A percentile compares a stretch with the other conserved stretches of the same genome.
phyloP scores from a whole-genome alignment of 2,113 vertebrate genomes.

The Tichodroma muraria region DNA sequence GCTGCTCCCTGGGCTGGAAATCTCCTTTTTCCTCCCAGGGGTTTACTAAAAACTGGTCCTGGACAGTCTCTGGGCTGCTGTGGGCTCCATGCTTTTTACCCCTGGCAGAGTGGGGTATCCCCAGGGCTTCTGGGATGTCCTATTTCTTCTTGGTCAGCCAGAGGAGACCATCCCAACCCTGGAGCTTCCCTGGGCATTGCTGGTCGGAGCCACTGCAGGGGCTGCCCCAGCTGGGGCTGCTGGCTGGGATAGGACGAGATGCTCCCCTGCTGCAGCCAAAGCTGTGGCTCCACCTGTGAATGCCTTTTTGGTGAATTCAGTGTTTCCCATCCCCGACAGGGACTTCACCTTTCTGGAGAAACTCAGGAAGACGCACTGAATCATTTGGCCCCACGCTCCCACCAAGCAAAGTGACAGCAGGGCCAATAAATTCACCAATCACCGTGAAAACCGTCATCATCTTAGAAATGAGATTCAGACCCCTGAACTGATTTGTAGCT shows the following conservation, averaged over 20 bases:
- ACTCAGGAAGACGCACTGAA: neutral
- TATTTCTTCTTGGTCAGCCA: neutral
- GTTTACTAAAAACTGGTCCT: neutral
- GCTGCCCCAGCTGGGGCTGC: neutral
- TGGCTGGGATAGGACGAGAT: neutral
- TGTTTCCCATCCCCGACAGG: neutral
- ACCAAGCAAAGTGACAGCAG: rapidly evolving
- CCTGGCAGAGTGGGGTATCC: neutral
- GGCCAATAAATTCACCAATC: neutral
- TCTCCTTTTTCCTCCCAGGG: neutral
- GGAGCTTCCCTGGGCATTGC: neutral
- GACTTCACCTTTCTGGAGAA: neutral
- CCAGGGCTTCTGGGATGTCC: neutral
- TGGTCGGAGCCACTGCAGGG: rapidly evolving
- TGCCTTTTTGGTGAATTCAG: neutral
- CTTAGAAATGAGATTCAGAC: neutral
- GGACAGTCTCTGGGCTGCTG: neutral
- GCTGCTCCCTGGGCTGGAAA: neutral
- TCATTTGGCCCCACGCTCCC: neutral
- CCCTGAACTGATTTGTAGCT: neutral
- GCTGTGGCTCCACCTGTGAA: neutral
- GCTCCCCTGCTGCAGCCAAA: rapidly evolving
- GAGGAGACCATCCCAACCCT: neutral
- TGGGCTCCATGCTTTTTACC: neutral
- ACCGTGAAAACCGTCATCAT: neutral